phyloP scores from a whole-genome alignment of 1,140 invertebrate genomes.

The Bombus superbus region DNA sequence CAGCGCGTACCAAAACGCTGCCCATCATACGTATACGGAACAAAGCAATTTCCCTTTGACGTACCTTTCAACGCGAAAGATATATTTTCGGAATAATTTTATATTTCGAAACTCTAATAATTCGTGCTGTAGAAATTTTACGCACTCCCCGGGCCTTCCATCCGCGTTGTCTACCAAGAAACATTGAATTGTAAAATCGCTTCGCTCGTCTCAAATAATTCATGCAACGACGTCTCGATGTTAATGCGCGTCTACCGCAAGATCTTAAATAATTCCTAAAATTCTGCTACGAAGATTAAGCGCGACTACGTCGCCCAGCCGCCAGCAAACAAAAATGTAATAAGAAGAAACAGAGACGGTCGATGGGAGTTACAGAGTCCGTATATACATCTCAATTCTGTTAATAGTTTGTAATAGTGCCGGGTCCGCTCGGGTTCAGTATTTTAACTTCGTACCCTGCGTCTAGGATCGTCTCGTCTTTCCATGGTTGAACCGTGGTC shows the following conservation, averaged over 20 bases:
- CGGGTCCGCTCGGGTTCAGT: constrained; percentile 42
- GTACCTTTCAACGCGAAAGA: background rate
- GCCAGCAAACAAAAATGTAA: background rate
- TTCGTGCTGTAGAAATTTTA: background rate
- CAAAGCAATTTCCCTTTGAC: too few relatives aligned
- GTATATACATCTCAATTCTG: constrained; percentile 66
- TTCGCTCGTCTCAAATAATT: background rate
- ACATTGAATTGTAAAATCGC: background rate
- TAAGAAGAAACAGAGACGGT: background rate
- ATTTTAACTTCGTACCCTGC: constrained; percentile 75
- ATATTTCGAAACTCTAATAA: background rate
- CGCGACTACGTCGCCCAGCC: background rate
- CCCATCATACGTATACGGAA: background rate
- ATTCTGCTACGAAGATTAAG: background rate
- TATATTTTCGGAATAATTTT: background rate
- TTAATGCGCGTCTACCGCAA: background rate
- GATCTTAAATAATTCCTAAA: background rate
- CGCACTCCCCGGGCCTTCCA: too few relatives aligned
- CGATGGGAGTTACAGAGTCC: constrained; percentile 28
- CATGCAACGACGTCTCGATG: background rate
- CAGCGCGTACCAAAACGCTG: background rate
- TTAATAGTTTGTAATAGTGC: constrained; percentile 72
- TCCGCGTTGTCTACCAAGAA: too few relatives aligned
- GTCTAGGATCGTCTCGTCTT: constrained; percentile 45
- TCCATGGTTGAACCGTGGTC: constrained; percentile 13